Evolutionary conservation across 2,113 vertebrate species (phyloP).

Genomic region (Protobothrops mucrosquamatus): DNA sequence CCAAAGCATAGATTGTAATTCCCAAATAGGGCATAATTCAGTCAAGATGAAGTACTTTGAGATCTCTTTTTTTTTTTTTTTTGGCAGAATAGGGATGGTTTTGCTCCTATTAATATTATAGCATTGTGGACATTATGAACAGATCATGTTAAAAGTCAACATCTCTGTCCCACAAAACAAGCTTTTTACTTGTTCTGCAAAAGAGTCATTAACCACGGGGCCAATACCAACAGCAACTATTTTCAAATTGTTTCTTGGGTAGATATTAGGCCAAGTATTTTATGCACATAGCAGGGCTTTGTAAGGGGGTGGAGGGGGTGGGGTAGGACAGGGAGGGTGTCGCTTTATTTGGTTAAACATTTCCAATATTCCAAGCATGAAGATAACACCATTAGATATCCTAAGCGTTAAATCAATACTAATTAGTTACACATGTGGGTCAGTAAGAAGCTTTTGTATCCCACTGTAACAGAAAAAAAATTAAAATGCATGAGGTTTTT

Average conservation of each 20-base stretch:
- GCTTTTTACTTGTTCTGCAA: not conserved
- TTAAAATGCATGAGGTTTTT: not conserved
- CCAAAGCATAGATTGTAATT: not conserved
- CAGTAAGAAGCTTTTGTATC: not conserved
- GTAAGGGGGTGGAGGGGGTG: not conserved
- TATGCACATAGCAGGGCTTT: not conserved
- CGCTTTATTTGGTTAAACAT: not conserved
- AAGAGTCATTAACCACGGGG: not conserved
- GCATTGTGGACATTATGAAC: not conserved
- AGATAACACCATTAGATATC: not conserved
- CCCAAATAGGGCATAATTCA: not conserved
- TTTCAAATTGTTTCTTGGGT: not conserved
- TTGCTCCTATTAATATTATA: not conserved
- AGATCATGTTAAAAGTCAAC: not conserved
- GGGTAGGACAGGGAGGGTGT: not conserved
- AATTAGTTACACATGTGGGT: constrained; percentile 4
- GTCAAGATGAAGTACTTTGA: not conserved
- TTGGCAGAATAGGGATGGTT: not conserved
- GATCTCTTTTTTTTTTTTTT: not conserved
- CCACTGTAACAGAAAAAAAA: not conserved
- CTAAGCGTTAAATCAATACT: constrained; percentile 6
- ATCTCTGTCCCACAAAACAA: not conserved
- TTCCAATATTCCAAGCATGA: constrained; percentile 1
- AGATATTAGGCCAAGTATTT: not conserved
- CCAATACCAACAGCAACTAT: not conserved